Evolutionary conservation across 2,113 vertebrate genomes (phyloP).

Genomic region (Eolophus roseicapilla): DNA sequence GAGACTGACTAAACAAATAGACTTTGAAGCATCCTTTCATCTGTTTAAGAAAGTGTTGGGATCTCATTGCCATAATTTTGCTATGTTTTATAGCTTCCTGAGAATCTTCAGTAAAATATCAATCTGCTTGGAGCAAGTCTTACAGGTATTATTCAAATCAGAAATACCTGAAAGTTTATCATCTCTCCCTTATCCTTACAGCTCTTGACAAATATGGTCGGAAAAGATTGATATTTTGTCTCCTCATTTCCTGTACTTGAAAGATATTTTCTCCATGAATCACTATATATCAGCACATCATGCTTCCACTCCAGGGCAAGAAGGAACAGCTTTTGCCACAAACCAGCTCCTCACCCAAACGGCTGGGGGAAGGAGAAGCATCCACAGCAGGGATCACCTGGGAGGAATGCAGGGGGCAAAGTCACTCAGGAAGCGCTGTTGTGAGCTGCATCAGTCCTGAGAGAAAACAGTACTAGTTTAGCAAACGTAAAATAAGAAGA

Average conservation of each 20-base stretch:
- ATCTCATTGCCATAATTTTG: slow-evolving; percentile 20
- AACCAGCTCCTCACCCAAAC: not conserved
- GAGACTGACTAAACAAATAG: slow-evolving; percentile 55
- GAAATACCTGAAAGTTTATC: slow-evolving; percentile 51
- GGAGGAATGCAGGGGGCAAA: not conserved
- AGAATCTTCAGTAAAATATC: not conserved
- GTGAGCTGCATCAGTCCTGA: not conserved
- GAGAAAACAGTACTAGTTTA: not conserved
- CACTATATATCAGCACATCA: not conserved
- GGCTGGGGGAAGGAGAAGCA: not conserved
- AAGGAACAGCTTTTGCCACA: not conserved
- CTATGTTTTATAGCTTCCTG: slow-evolving; percentile 52
- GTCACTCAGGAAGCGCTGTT: not conserved
- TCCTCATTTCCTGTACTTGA: slow-evolving; percentile 20
- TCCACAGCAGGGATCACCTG: not conserved
- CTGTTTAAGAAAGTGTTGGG: slow-evolving; percentile 26
- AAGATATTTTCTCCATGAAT: not conserved
- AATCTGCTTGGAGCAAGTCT: slow-evolving; percentile 36
- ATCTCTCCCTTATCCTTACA: not conserved
- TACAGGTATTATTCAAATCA: slow-evolving; percentile 48
- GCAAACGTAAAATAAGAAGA: not conserved
- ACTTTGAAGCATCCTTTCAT: slow-evolving; percentile 67
- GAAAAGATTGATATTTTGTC: slow-evolving; percentile 35
- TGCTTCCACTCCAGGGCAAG: not conserved
- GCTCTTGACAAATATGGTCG: not conserved